Conservation (phyloP, 2,113 vertebrate species). For the Atlantisia rogersi region DNA sequence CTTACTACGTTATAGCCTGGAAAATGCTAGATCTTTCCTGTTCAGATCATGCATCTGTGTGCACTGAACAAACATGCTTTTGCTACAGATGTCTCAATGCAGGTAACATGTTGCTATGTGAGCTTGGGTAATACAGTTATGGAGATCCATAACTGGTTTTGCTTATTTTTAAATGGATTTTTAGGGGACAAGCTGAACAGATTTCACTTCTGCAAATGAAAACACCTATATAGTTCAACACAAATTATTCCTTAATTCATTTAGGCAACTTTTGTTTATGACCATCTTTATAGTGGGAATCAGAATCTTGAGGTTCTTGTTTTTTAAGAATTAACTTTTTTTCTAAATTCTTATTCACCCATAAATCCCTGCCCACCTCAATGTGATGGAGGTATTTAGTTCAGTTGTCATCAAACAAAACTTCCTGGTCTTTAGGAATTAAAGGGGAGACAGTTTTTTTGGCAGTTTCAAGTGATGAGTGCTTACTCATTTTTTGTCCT, state of each 20-base stretch:
- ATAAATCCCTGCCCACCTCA: not conserved
- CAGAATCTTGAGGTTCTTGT: not conserved
- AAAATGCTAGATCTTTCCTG: not conserved
- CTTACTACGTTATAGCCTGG: not conserved
- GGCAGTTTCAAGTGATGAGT: not conserved
- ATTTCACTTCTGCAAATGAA: not conserved
- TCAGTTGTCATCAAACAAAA: not conserved
- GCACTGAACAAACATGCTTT: not conserved
- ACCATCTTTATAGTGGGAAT: not conserved
- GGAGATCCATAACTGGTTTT: not conserved
- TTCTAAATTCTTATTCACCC: not conserved
- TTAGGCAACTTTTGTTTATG: not conserved
- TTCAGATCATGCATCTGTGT: not conserved
- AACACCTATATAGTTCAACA: not conserved
- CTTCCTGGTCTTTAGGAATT: not conserved
- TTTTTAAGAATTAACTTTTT: not conserved
- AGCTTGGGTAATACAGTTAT: not conserved
- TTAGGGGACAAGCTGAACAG: not conserved
- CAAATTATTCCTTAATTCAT: not conserved
- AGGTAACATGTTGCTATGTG: not conserved
- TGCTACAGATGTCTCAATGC: not conserved
- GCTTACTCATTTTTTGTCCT: not conserved
- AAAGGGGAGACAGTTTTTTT: not conserved
- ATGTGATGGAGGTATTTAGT: not conserved
- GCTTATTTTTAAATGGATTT: not conserved